Evolutionary conservation across 1,140 invertebrate genomes (phyloP), one percentile per base, ranked within the genome.

Genomic region (Atopsyche davidsoni): DNA sequence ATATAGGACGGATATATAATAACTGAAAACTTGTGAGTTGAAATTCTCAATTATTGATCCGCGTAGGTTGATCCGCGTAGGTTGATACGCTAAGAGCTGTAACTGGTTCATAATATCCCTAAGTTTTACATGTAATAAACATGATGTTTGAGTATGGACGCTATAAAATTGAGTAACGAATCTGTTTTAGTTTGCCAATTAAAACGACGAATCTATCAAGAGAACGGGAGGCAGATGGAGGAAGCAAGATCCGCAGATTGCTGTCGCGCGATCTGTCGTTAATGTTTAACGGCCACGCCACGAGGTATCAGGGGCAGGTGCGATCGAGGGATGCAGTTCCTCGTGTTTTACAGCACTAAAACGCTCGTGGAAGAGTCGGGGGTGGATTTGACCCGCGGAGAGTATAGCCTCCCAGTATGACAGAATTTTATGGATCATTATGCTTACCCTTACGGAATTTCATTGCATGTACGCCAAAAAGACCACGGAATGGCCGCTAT

Each of bases 371-470:
- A 36, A 42, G 2, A 16, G 31, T 34, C 35, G 35, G 36, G n/a
- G 40, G 53, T 42, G 47, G 28, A 55, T 52, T 51, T 48, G 49
- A 56, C 54, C 54, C 32, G 49, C 54, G 54, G 49, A 47, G n/a
- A 47, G 11, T 10, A 42, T 43, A 34, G 16, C 6, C 49, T 48
- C 46, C 32, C 32, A 18, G 32, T 55, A 49, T 38, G 41, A 49
- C 36, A 24, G 38, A 48, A 45, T 52, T 56, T 56, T 56, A 56
- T 56, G 54, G 49, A 56, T 56, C 49, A 52, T 56, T 52, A 54
- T 54, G 52, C 45, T 46, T 54, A 45, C 52, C 52, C 52, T 54
- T 44, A 45, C 45, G 44, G 42, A 52, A 44, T 56, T 56, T 56
- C 49, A 56, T 56, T 45, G 54, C 54, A 50, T 21, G 43, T 47